phyloP scores from a whole-genome alignment of 2,797 vertebrate genomes.

The Champsocephalus esox region DNA sequence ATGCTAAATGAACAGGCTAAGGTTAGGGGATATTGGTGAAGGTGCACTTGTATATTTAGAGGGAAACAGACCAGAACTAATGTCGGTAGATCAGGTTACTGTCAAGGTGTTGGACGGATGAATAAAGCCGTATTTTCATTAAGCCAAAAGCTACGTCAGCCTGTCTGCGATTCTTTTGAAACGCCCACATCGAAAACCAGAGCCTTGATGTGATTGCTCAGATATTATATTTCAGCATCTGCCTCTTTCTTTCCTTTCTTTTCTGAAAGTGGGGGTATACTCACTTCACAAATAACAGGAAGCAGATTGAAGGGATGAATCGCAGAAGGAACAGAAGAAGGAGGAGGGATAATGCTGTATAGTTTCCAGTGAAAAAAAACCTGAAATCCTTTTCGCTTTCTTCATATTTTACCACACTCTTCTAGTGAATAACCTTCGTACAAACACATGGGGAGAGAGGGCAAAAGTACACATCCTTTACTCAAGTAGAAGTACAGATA shows the following conservation, averaged over 20 bases:
- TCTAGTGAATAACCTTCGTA: slow-evolving; percentile 24
- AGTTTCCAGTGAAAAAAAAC: slow-evolving; percentile 28
- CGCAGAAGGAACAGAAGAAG: slow-evolving; percentile 1
- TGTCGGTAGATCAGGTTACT: background rate
- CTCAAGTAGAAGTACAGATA: too few relatives aligned
- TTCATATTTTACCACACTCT: slow-evolving; percentile 6
- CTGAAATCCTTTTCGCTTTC: slow-evolving; percentile 41
- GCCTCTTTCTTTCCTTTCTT: slow-evolving; percentile 18
- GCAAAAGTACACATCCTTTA: too few relatives aligned
- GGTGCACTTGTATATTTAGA: background rate
- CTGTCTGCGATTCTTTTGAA: background rate
- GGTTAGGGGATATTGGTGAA: background rate
- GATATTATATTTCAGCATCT: slow-evolving; percentile 48
- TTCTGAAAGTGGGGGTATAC: slow-evolving; percentile 39
- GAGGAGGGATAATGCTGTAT: slow-evolving; percentile 3
- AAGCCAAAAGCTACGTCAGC: background rate
- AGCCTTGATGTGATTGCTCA: slow-evolving; percentile 9
- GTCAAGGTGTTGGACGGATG: background rate
- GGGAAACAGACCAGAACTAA: background rate
- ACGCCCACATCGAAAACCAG: slow-evolving; percentile 1
- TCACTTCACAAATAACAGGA: slow-evolving; percentile 58
- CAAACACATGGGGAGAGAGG: slow-evolving; percentile 21
- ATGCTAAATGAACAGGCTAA: background rate
- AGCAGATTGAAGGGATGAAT: slow-evolving; percentile 46
- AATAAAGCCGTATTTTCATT: slow-evolving; percentile 24